phyloP scores from a whole-genome alignment of 2,888 invertebrate species.

The Acleris holmiana region DNA sequence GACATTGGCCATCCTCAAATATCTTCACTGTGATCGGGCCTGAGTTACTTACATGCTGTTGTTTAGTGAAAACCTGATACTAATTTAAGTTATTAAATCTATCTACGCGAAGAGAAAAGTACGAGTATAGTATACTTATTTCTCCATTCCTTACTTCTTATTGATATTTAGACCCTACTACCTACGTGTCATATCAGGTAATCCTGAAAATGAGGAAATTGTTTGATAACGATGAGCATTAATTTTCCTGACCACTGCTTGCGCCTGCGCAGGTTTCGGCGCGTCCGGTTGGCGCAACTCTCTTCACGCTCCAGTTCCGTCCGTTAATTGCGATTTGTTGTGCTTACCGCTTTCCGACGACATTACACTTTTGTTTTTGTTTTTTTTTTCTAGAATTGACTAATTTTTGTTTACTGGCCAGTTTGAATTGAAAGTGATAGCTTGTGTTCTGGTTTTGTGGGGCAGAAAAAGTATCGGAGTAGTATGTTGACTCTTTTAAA shows the following conservation, averaged over 20 bases:
- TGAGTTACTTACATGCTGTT: too few relatives aligned
- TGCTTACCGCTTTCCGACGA: constrained; percentile 52
- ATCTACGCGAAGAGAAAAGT: too few relatives aligned
- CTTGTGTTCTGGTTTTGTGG: constrained; percentile 15
- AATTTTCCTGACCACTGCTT: constrained; percentile 14
- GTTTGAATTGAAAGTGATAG: constrained; percentile 31
- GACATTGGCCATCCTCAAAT: too few relatives aligned
- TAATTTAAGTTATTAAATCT: too few relatives aligned
- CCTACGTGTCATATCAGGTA: too few relatives aligned
- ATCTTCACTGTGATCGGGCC: too few relatives aligned
- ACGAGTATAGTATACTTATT: too few relatives aligned
- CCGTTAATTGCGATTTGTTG: constrained; percentile 67
- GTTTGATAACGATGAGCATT: constrained; percentile 3
- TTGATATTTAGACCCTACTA: too few relatives aligned
- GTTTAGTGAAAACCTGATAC: too few relatives aligned
- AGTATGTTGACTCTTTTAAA: too few relatives aligned
- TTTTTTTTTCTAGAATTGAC: constrained; percentile 43
- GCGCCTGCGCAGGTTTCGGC: constrained; percentile 54
- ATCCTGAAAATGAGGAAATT: not conserved
- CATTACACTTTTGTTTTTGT: constrained; percentile 41
- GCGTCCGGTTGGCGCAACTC: constrained; percentile 67
- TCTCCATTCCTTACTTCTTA: too few relatives aligned
- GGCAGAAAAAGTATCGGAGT: constrained; percentile 5
- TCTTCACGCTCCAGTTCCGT: constrained; percentile 72
- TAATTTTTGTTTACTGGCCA: constrained; percentile 36